Percentiles rank a stretch among this genome's conserved stretches.
Evolutionary conservation across 2,113 vertebrate species (phyloP).

Genomic region (Lonchura striata): DNA sequence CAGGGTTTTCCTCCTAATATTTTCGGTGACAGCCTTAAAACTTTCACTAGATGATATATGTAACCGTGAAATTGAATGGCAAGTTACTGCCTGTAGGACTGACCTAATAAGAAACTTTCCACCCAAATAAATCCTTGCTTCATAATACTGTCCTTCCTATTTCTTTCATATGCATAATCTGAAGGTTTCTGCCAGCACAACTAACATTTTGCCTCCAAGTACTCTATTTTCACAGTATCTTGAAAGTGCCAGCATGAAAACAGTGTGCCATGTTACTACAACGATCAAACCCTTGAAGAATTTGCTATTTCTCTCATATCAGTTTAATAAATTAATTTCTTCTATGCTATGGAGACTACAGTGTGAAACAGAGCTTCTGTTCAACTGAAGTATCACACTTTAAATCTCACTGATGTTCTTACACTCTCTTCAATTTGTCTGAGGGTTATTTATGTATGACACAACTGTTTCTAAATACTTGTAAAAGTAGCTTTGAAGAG

Average conservation of each 20-base stretch:
- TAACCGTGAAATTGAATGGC: neutral
- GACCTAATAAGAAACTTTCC: neutral
- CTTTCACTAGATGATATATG: neutral
- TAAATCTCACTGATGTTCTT: neutral
- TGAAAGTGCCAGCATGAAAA: neutral
- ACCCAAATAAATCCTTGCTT: neutral
- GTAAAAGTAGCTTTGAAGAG: neutral
- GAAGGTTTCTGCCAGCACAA: neutral
- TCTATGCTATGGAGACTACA: neutral
- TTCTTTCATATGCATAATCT: neutral
- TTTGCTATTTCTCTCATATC: neutral
- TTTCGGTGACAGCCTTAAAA: neutral
- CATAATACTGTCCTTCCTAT: neutral
- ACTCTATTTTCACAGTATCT: neutral
- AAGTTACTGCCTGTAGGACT: neutral
- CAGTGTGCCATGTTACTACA: rapidly evolving
- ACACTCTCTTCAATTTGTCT: neutral
- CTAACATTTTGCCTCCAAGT: neutral
- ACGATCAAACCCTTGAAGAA: neutral
- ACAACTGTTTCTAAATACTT: neutral
- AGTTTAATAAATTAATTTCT: neutral
- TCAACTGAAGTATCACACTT: neutral
- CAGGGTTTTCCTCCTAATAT: neutral
- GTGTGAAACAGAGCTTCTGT: neutral
- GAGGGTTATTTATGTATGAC: neutral